phyloP scores from a whole-genome alignment of 2,113 vertebrate genomes.

The Cyanocitta stelleri region DNA sequence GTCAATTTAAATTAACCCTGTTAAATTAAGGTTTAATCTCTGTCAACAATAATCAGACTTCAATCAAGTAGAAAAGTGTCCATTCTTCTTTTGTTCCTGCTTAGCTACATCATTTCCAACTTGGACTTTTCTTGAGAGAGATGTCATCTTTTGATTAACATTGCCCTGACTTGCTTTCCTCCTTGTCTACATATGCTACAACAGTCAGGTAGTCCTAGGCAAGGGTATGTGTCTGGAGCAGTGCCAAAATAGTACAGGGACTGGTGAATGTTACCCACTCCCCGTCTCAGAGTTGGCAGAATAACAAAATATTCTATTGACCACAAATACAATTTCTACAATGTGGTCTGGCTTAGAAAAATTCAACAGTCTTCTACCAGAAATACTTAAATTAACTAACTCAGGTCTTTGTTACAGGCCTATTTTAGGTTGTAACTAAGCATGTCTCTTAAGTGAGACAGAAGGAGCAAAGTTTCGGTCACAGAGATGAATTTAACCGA shows the following conservation, averaged over 20 bases:
- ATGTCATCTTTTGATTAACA: neutral
- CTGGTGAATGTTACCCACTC: neutral
- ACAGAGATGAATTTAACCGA: neutral
- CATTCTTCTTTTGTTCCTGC: neutral
- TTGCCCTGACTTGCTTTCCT: neutral
- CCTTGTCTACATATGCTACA: neutral
- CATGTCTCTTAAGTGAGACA: neutral
- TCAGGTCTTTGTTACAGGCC: neutral
- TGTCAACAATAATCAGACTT: slow-evolving; percentile 18
- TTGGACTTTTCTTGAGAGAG: neutral
- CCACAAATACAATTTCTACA: neutral
- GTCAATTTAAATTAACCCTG: slow-evolving; percentile 38
- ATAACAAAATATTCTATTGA: neutral
- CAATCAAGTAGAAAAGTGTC: neutral
- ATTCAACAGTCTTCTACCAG: neutral
- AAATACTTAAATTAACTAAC: neutral
- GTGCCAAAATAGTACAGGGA: neutral
- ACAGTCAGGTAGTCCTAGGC: neutral
- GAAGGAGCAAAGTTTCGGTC: neutral
- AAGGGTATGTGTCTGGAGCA: neutral
- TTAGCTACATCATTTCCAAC: neutral
- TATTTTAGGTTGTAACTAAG: neutral
- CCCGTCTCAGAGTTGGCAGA: neutral
- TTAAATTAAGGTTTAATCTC: slow-evolving; percentile 19
- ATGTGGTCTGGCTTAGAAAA: neutral